These are phyloP conservation scores for Galemys pyrenaicus DNA, from an alignment of 2,113 vertebrate species.

Conservation along the genomic window DNA sequence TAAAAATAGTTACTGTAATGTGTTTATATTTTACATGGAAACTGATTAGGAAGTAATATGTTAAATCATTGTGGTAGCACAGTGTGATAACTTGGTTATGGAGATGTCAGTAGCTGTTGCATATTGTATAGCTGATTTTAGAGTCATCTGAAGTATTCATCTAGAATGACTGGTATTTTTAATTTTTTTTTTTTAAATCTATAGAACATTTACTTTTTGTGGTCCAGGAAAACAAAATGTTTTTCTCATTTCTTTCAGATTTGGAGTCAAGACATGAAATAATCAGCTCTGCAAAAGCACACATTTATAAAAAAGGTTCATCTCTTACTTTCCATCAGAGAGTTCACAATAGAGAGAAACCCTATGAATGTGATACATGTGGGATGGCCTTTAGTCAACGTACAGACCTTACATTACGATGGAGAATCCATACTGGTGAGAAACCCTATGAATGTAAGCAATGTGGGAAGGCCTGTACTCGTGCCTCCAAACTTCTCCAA, in stretches of 20 bases:
- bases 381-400: too few relatives aligned
- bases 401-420: too few relatives aligned
- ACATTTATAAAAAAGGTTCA: background rate
- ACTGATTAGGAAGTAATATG: background rate
- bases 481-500: background rate
- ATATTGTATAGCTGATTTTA: background rate
- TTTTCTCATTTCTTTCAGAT: conserved; percentile 16
- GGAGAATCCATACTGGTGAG: background rate
- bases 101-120: background rate
- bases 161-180: background rate
- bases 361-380: background rate
- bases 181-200: background rate
- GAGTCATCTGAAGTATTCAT: background rate
- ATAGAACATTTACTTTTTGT: background rate
- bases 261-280: background rate
- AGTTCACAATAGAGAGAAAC: background rate
- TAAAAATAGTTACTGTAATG: background rate
- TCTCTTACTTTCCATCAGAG: background rate
- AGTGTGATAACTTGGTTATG: background rate
- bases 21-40: background rate
- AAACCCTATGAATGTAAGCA: background rate
- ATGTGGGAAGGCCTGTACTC: background rate
- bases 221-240: background rate
- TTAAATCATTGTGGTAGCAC: background rate
- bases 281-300: background rate